Evolutionary conservation across 2,888 invertebrate species (phyloP).

Genomic region (Heliconius aoede): DNA sequence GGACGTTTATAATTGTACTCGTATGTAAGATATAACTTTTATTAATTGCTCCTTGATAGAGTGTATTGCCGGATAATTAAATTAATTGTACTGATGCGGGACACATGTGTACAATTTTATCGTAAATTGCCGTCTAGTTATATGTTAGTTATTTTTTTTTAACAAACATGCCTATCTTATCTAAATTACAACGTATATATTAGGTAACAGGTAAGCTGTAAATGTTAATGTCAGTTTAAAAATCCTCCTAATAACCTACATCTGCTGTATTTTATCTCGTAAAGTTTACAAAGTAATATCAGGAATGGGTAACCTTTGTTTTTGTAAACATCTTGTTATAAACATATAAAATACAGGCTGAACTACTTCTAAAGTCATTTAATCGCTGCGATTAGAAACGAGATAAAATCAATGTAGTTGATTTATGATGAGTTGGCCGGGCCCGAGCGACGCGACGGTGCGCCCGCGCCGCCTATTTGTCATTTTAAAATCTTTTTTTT

Average conservation of each 20-base stretch:
- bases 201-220: background rate
- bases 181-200: background rate
- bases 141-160: background rate
- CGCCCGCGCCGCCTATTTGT: conserved; percentile 43
- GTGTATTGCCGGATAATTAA: conserved; percentile 60
- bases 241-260: background rate
- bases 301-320: background rate
- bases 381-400: conserved; percentile 56
- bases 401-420: conserved; percentile 55
- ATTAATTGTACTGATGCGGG: conserved; percentile 68
- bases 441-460: conserved; percentile 46
- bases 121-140: background rate
- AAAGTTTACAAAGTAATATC: background rate
- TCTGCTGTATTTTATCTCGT: background rate
- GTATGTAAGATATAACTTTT: conserved; percentile 77
- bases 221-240: background rate
- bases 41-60: conserved; percentile 79
- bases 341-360: conserved; percentile 37
- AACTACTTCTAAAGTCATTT: conserved; percentile 50
- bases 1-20: conserved; percentile 74
- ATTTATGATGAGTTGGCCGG: conserved; percentile 53
- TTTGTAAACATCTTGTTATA: conserved; percentile 24
- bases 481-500: conserved; percentile 22
- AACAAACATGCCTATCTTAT: background rate
- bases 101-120: conserved; percentile 52